Conservation (phyloP, 2,888 invertebrate genomes). For the Scotopteryx bipunctaria region DNA sequence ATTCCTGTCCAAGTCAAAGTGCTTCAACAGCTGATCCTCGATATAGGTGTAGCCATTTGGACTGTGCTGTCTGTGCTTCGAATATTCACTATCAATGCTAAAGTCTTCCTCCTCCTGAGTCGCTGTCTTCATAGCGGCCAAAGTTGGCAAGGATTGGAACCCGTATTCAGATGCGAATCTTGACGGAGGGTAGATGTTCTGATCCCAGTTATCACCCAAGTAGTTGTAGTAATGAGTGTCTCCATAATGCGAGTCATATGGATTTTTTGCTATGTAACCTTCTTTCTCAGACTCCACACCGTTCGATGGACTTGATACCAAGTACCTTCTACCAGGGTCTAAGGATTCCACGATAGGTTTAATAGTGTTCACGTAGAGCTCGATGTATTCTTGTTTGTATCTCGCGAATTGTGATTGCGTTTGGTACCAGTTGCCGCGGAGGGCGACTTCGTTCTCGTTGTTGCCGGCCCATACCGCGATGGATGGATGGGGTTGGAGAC, state of each 20-base stretch:
- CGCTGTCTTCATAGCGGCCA: constrained; percentile 86
- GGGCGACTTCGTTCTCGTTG: constrained; percentile 97
- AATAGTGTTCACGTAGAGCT: constrained; percentile 91
- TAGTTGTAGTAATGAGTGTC: constrained; percentile 98
- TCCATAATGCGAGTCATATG: constrained; percentile 91
- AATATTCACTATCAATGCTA: constrained; percentile 81
- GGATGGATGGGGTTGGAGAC: constrained; percentile 93
- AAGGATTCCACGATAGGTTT: constrained; percentile 84
- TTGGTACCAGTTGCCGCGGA: constrained; percentile 91
- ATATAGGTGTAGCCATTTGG: constrained; percentile 87
- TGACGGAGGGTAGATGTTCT: constrained; percentile 89
- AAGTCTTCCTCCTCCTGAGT: constrained; percentile 79
- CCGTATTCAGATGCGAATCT: constrained; percentile 98
- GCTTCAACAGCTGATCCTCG: constrained; percentile 82
- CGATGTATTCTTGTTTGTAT: constrained; percentile 90
- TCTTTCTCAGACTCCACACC: constrained; percentile 88
- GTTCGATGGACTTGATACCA: constrained; percentile 96
- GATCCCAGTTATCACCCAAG: constrained; percentile 90
- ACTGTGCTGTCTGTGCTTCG: constrained; percentile 94
- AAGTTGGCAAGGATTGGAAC: constrained; percentile 93
- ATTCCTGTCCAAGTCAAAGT: constrained; percentile 84
- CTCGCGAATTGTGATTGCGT: constrained; percentile 75
- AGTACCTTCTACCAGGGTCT: constrained; percentile 86
- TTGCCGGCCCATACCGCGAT: constrained; percentile 97
- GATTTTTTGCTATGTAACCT: constrained; percentile 90